Base-by-base conservation (phyloP, 2,797 vertebrate genomes). In the Streptopelia turtur region DNA sequence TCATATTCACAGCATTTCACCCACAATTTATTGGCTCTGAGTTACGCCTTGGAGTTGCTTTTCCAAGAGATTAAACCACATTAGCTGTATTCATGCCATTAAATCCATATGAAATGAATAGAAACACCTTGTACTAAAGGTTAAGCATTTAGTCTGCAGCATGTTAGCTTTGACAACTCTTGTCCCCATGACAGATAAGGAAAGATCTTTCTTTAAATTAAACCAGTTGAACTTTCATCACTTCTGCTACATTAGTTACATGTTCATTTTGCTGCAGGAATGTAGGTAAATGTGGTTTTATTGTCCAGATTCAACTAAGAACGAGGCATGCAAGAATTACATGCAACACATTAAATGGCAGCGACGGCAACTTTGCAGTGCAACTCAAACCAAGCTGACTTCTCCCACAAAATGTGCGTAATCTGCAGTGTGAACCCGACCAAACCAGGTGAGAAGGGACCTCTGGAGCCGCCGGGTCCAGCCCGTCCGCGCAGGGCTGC, bases 1-100 rank as follows among this genome's bases (percentile, higher is more conserved):
- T 94, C 84, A 70, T 47, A 90, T 85, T 94, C 91, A 84, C 50
- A 53, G 89, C 63, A 53, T 85, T 91, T 91, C 71, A 95, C 59
- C 71, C 68, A 83, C 60, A 80, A 50, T 85, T 92, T 91, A 84
- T 41, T 82, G 89, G 74, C 63, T 89, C 22, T 7, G 37, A 84
- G 52, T 89, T 96, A 66, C 25, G 41, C 39, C 60, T 89, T 90
- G 71, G 63, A 94, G 74, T 76, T 56, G 77, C 35, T 90, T 95
- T 91, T 91, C 80, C 57, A 88, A 89, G 79, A 83, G 23, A 81
- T 75, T 57, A 71, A 93, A 59, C 68, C 83, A 89, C 53, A 65
- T 70, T 39, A 87, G 52, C 72, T 79, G 64, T 77, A 25, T 50
- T 90, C 66, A 50, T 60, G 45, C 60, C 65, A 60, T 81, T 76